These are phyloP conservation scores for Neocrepidodera transversa DNA, from an alignment of 2,888 invertebrate species.

Conservation along the genomic window DNA sequence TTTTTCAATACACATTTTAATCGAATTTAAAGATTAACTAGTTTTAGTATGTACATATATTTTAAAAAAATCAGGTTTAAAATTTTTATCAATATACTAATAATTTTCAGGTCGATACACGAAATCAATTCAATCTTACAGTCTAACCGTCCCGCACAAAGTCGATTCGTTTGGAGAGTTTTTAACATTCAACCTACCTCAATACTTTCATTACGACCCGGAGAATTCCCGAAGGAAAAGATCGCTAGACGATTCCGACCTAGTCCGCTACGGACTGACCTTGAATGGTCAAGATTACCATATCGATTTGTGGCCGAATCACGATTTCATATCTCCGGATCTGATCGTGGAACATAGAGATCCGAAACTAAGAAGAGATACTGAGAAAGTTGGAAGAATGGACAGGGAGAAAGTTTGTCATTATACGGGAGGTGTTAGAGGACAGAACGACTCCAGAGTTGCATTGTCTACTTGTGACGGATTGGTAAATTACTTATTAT, in stretches of 20 bases:
- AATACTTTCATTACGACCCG: slow-evolving; percentile 57
- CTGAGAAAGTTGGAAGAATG: slow-evolving; percentile 48
- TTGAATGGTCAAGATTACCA: slow-evolving; percentile 56
- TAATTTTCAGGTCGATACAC: slow-evolving; percentile 61
- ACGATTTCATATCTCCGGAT: slow-evolving; percentile 61
- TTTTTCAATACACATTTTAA: too few species aligned
- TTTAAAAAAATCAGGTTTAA: too few species aligned
- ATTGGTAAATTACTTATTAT: slow-evolving; percentile 51
- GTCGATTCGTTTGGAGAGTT: slow-evolving; percentile 59
- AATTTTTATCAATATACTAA: too few species aligned
- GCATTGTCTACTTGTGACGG: slow-evolving; percentile 64
- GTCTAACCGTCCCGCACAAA: slow-evolving; percentile 61
- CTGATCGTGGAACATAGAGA: slow-evolving; percentile 54
- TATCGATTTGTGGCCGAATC: slow-evolving; percentile 63
- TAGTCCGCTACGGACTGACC: slow-evolving; percentile 53
- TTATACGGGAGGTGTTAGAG: slow-evolving; percentile 63
- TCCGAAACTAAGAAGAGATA: slow-evolving; percentile 48
- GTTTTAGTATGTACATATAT: too few species aligned
- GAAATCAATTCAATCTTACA: slow-evolving; percentile 59
- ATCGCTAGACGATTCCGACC: slow-evolving; percentile 45
- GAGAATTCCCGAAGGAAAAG: slow-evolving; percentile 29
- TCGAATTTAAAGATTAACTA: too few species aligned
- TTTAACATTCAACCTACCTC: slow-evolving; percentile 59
- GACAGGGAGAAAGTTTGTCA: slow-evolving; percentile 58
- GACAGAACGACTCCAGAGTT: slow-evolving; percentile 59